Evolutionary conservation across 1,140 invertebrate species (phyloP), one percentile per base, ranked within the genome.

Genomic region (Eubasilissa regina): DNA sequence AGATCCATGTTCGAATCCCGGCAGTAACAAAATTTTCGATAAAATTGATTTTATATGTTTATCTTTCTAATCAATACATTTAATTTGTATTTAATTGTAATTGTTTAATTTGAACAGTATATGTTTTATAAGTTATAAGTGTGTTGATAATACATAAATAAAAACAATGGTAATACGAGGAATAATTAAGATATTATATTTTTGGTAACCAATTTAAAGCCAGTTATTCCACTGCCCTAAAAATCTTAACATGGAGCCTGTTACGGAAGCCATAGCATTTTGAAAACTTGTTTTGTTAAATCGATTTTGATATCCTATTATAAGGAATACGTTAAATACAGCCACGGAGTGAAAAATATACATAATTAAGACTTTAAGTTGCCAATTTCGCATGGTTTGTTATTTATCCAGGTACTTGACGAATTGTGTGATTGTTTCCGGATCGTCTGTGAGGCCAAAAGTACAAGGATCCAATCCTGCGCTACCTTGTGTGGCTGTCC

Each of bases 141-240:
- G n/a, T n/a, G n/a, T n/a, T n/a, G n/a, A n/a, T n/a, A n/a, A n/a
- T n/a, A n/a, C n/a, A n/a, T n/a, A n/a, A n/a, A 35, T 35, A 35
- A 35, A 35, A 35, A 35, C 25, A 35, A 35, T 35, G 25, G 25
- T 6, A 35, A 35, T 35, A 35, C 25, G 1, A 35, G 25, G 25
- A 35, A 35, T 35, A 35, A 35, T 35, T 1, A 6, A 1, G 25
- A 6, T 6, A 35, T 35, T 35, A 3, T 6, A 35, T 35, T 35
- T 35, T 35, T 35, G 25, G 25, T 35, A 35, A 35, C 25, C 25
- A 35, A 58, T 58, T 58, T 58, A 21, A 15, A 1, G 15, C 43
- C 43, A 44, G 66, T 70, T 70, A 47, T 70, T 15, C 66, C 17
- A 70, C 66, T 70, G 66, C 66, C 66, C 66, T 44, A 45, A 70